These are phyloP conservation scores for Reinhardtius hippoglossoides DNA, from an alignment of 2,113 vertebrate species.

Conservation along the genomic window DNA sequence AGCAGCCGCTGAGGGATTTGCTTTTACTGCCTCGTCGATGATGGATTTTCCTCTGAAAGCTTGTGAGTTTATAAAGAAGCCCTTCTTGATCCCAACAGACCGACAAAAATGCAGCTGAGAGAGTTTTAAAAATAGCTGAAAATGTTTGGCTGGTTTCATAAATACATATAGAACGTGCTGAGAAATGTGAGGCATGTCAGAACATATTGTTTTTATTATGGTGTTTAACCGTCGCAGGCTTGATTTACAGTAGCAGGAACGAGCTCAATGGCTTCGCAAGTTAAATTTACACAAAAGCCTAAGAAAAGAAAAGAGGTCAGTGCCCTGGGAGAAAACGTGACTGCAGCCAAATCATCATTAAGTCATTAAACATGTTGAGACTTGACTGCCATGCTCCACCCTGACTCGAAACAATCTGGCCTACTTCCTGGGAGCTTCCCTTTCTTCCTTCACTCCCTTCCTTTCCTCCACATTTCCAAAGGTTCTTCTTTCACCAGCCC, in stretches of 20 bases:
- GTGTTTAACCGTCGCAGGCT: not conserved
- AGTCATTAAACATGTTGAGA: conserved; percentile 70
- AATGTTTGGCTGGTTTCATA: conserved; percentile 14
- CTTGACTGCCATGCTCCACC: conserved; percentile 58
- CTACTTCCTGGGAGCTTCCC: conserved; percentile 64
- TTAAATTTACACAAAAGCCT: conserved; percentile 35
- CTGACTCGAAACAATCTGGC: conserved; percentile 56
- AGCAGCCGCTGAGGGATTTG: not conserved
- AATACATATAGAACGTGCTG: conserved; percentile 1
- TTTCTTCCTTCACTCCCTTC: conserved; percentile 33
- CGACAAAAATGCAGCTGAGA: not conserved
- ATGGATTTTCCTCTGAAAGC: not conserved
- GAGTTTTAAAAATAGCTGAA: conserved; percentile 16
- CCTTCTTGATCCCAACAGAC: not conserved
- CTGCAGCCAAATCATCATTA: conserved; percentile 60
- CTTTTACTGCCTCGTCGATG: conserved; percentile 1
- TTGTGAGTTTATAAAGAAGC: not conserved
- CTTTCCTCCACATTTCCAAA: conserved; percentile 34
- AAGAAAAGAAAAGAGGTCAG: conserved; percentile 51
- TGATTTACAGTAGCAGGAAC: conserved; percentile 32
- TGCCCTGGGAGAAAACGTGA: conserved; percentile 39
- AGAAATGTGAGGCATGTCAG: conserved; percentile 10
- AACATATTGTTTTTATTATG: not conserved
- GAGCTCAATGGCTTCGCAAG: not conserved
- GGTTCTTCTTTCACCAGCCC: conserved; percentile 12